Evolutionary conservation across 2,113 vertebrate species (phyloP).

Genomic region (Diglossa brunneiventris): DNA sequence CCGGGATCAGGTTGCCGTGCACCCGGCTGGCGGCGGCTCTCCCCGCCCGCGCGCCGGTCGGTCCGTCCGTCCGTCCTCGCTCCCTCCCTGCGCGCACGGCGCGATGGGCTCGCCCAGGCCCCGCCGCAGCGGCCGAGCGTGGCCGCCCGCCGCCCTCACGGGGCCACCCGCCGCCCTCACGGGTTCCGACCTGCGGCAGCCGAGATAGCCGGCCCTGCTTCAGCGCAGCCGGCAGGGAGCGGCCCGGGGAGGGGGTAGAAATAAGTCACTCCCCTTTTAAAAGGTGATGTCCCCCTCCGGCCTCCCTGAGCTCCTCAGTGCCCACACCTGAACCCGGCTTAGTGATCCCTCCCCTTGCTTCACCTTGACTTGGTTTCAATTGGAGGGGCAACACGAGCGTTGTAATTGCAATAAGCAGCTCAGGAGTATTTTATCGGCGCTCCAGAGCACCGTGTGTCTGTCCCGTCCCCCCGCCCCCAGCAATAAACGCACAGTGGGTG

Average conservation of each 20-base stretch:
- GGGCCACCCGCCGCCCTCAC: not conserved
- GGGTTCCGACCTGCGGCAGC: not conserved
- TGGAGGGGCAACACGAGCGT: not conserved
- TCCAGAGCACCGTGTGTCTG: not conserved
- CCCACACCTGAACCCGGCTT: not conserved
- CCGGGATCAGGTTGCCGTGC: conserved; percentile 34
- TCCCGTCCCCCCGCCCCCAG: not conserved
- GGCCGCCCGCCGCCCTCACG: too few relatives aligned
- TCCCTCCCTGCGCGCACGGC: not conserved
- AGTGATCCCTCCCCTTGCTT: not conserved
- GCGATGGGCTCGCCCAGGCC: conserved; percentile 8
- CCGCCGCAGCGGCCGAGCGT: too few relatives aligned
- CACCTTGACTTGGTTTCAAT: not conserved
- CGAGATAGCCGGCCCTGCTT: not conserved
- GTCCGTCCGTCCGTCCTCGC: not conserved
- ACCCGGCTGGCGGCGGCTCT: conserved; percentile 25
- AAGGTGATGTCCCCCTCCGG: not conserved
- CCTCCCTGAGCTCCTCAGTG: not conserved
- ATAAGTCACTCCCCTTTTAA: not conserved
- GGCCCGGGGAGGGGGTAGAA: not conserved
- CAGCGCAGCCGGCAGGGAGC: not conserved
- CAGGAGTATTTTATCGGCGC: not conserved
- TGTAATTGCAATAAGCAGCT: not conserved
- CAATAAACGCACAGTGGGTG: not conserved
- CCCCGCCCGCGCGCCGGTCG: not conserved